Percentiles rank a stretch among this genome's conserved stretches.
phyloP scores from a whole-genome alignment of 2,888 invertebrate species.

The Neocrepidodera transversa region DNA sequence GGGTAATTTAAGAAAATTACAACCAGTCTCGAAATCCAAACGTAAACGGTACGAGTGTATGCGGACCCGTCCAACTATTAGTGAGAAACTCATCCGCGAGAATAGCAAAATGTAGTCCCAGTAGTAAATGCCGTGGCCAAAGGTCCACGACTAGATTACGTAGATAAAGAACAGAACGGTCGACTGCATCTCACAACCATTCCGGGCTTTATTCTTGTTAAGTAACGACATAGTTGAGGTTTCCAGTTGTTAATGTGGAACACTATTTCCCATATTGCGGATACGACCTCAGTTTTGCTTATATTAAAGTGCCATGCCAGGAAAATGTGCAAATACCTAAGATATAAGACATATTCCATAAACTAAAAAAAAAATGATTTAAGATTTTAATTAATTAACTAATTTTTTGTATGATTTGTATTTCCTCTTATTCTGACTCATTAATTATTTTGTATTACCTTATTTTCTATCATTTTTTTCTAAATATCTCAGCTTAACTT shows the following conservation, averaged over 20 bases:
- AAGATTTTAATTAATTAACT: no score
- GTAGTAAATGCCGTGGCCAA: conserved; percentile 32
- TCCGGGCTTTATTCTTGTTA: conserved; percentile 58
- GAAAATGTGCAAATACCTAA: no score
- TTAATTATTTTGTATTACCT: no score
- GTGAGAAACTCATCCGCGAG: conserved; percentile 31
- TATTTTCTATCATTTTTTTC: no score
- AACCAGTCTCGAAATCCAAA: conserved; percentile 20
- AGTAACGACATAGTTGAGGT: conserved; percentile 60
- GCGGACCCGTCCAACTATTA: conserved; percentile 26
- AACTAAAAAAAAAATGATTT: no score
- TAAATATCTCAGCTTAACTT: no score
- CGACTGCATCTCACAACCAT: conserved; percentile 57
- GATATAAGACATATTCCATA: no score
- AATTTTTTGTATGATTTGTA: no score
- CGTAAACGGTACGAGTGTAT: conserved; percentile 26
- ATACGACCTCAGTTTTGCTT: conserved; percentile 28
- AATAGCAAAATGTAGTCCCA: conserved; percentile 30
- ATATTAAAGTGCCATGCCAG: conserved; percentile 16
- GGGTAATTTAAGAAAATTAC: conserved; percentile 26
- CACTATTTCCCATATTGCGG: conserved; percentile 40
- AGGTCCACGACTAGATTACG: conserved; percentile 53
- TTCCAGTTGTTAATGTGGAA: conserved; percentile 56
- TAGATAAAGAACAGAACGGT: conserved; percentile 60
- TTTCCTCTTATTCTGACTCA: no score